Evolutionary conservation across 2,888 invertebrate genomes (phyloP), one percentile per base, ranked within the genome.

Genomic region (Chloroclystis v-ata): DNA sequence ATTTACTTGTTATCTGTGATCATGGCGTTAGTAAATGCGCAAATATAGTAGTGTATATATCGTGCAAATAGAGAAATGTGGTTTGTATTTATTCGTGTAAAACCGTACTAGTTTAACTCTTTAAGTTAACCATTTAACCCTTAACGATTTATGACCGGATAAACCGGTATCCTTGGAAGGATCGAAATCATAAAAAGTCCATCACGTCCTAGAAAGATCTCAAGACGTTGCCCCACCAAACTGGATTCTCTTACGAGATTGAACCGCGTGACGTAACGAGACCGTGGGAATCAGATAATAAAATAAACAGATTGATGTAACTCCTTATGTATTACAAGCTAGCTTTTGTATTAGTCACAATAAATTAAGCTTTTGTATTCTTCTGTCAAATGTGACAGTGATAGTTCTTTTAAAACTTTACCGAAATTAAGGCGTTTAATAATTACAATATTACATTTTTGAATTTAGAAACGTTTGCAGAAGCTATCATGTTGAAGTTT

Each of bases 211-310:
- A 43, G 39, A 39, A 47, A 49, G 29, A 29, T 29, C 14, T 24
- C 24, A 47, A 43, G 37, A 47, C 28, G 47, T 26, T 16, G 14
- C 20, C 35, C 35, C 12, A 16, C 24, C 35, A 25, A 49, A 49
- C 49, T 45, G 32, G 49, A 45, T 49, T 41, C 29, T 16, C 13
- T 26, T 30, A 37, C 37, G 28, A 35, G 28, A 39, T 28, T 37
- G 30, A 30, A 28, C 25, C 12, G 16, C 28, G 41, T 49, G 41
- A 49, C 37, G 49, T 47, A 51, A 51, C 28, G 8, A 40, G n/a
- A 37, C 40, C 47, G 50, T 51, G 50, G 40, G 50, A 51, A 50
- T 14, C 30, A 30, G 32, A 30, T 28, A n/a, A 26, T 12, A 37
- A 37, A 9, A 8, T 16, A 35, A 28, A 37, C 28, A 46, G 14